These are phyloP conservation scores for Megaceryle maxima DNA, from an alignment of 2,113 vertebrate genomes.

Conservation along the genomic window DNA sequence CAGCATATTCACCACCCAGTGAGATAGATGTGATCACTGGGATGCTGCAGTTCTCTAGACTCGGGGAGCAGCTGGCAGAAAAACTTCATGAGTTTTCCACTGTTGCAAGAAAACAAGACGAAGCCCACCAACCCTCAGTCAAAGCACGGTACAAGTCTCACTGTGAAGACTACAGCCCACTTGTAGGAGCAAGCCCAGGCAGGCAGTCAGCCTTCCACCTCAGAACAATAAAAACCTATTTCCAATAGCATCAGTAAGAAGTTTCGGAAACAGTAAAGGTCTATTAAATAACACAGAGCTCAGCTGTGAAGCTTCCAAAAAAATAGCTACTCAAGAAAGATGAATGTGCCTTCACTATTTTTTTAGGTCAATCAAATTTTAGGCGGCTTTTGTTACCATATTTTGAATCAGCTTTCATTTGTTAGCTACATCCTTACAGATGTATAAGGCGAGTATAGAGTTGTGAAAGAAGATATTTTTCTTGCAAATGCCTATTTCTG, in stretches of 20 bases:
- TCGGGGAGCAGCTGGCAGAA: neutral
- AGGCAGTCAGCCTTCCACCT: neutral
- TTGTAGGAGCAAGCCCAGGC: neutral
- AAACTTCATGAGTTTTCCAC: neutral
- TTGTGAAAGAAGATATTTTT: neutral
- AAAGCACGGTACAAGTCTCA: neutral
- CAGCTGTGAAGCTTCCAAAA: neutral
- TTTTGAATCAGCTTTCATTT: neutral
- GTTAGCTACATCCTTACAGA: neutral
- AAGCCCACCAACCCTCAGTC: neutral
- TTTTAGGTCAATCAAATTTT: neutral
- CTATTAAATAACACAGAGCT: neutral
- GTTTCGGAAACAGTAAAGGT: neutral
- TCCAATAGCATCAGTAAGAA: neutral
- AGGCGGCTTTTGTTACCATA: neutral
- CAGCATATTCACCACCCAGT: neutral
- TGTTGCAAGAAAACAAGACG: neutral
- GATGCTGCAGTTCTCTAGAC: neutral
- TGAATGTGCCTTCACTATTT: neutral
- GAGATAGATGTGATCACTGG: neutral
- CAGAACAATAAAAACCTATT: neutral
- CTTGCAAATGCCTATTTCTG: neutral
- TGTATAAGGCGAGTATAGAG: neutral
- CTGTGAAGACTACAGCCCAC: neutral
- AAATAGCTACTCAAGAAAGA: neutral